A percentile compares a stretch with the other conserved stretches of the same genome.
These are phyloP conservation scores for Coreius guichenoti DNA, from an alignment of 2,797 vertebrate genomes.

Conservation along the genomic window DNA sequence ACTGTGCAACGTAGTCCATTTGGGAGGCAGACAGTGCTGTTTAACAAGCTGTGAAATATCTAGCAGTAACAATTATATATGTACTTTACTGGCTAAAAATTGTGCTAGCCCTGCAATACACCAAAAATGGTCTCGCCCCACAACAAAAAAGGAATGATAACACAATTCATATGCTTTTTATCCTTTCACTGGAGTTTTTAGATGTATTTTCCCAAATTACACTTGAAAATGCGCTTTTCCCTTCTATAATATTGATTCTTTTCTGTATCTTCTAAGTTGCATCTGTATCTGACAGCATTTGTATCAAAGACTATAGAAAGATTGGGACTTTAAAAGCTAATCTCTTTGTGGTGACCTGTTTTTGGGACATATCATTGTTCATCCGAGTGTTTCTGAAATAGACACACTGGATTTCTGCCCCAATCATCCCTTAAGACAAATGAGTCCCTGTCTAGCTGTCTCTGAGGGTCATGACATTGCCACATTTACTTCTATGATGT, in stretches of 20 bases:
- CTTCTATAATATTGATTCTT: neutral
- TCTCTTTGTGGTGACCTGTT: slow-evolving; percentile 9
- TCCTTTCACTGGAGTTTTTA: neutral
- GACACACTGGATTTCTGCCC: neutral
- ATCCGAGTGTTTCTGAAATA: neutral
- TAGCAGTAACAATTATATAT: slow-evolving; percentile 2
- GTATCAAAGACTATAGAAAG: neutral
- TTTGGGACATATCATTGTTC: slow-evolving; percentile 9
- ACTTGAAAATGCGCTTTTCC: neutral
- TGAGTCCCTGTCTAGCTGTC: neutral
- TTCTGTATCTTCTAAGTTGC: neutral
- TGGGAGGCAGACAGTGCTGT: slow-evolving; percentile 4
- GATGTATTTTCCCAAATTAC: slow-evolving; percentile 2
- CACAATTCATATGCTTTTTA: neutral
- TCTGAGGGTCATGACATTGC: slow-evolving; percentile 8
- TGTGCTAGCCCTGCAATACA: neutral
- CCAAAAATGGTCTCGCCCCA: neutral
- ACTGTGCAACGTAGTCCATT: neutral
- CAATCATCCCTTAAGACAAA: slow-evolving; percentile 13
- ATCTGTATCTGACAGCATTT: neutral
- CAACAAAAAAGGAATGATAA: neutral
- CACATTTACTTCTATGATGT: slow-evolving; percentile 2
- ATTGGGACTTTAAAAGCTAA: slow-evolving; percentile 4
- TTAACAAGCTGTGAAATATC: slow-evolving; percentile 31
- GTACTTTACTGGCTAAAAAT: neutral